Percentiles rank a stretch among this genome's conserved stretches.
Conservation (phyloP, 1,140 invertebrate genomes). For the Cherax quadricarinatus region DNA sequence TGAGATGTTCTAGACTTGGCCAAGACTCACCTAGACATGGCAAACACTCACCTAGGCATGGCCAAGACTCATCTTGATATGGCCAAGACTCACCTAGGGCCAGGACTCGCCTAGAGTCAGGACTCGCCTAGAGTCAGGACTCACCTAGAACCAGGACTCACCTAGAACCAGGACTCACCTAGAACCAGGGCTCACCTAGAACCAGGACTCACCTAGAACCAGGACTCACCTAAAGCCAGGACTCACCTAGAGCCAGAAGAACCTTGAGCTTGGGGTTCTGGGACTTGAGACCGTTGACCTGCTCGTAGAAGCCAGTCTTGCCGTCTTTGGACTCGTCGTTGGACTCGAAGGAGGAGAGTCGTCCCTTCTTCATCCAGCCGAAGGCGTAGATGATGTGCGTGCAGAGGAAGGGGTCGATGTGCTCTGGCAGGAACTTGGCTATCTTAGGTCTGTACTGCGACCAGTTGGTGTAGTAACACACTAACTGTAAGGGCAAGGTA, state of each 20-base stretch:
- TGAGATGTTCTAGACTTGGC: too few relatives aligned
- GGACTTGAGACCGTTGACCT: slow-evolving; percentile 89
- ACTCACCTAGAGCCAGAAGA: slow-evolving; percentile 90
- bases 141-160: too few relatives aligned
- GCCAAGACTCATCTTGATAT: too few relatives aligned
- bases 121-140: too few relatives aligned
- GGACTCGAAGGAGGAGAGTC: slow-evolving; percentile 92
- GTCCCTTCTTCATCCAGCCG: slow-evolving; percentile 97
- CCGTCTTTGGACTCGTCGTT: slow-evolving; percentile 96
- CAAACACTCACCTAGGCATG: too few relatives aligned
- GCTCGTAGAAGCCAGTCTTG: slow-evolving; percentile 92
- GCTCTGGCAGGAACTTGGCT: slow-evolving; percentile 95
- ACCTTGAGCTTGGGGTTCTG: slow-evolving; percentile 93
- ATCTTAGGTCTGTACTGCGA: slow-evolving; percentile 95
- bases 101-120: too few relatives aligned
- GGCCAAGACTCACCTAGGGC: too few relatives aligned
- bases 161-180: too few relatives aligned
- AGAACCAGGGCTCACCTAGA: too few relatives aligned
- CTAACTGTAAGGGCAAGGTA: slow-evolving; percentile 77
- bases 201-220: too few relatives aligned
- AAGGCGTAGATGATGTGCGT: slow-evolving; percentile 98
- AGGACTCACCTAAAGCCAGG: too few relatives aligned
- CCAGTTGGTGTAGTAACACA: slow-evolving; percentile 99
- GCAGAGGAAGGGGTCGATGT: slow-evolving; percentile 95
- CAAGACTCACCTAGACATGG: too few relatives aligned